phyloP scores from a whole-genome alignment of 2,113 vertebrate species.

The Gila orcuttii region DNA sequence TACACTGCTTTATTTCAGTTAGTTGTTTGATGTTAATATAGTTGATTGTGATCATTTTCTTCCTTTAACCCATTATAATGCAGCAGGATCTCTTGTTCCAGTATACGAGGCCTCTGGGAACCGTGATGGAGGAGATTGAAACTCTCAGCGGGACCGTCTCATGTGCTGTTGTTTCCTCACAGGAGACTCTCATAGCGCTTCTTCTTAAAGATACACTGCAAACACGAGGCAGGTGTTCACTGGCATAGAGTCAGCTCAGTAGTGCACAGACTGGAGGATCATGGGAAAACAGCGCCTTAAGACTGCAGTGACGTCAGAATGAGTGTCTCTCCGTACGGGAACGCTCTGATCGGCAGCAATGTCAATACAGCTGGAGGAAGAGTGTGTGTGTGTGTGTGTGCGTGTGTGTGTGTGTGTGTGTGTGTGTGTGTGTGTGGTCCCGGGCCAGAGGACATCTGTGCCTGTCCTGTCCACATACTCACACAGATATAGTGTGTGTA shows the following conservation, averaged over 20 bases:
- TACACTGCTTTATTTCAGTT: not conserved
- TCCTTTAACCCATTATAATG: not conserved
- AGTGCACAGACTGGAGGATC: constrained; percentile 31
- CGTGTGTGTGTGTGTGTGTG: not conserved
- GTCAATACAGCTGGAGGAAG: constrained; percentile 58
- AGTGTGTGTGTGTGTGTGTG: too few relatives aligned
- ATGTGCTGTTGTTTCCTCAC: constrained; percentile 43
- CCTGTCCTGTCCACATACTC: not conserved
- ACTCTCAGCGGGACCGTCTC: constrained; percentile 52
- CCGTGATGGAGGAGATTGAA: constrained; percentile 48
- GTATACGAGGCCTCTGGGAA: constrained; percentile 32
- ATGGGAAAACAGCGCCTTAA: constrained; percentile 56
- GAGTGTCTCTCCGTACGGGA: constrained; percentile 11
- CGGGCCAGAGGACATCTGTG: constrained; percentile 1
- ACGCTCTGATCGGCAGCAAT: constrained; percentile 42
- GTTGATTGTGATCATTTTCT: not conserved
- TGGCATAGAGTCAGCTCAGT: not conserved
- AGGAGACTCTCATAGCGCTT: constrained; percentile 11
- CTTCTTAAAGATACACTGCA: constrained; percentile 2
- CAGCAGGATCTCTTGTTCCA: not conserved
- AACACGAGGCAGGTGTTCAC: not conserved
- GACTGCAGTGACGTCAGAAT: constrained; percentile 37
- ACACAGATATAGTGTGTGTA: not conserved
- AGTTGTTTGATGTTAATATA: not conserved
- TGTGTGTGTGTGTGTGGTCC: not conserved